Conservation (phyloP, 1,140 invertebrate genomes). For the Drosophila guanche region DNA sequence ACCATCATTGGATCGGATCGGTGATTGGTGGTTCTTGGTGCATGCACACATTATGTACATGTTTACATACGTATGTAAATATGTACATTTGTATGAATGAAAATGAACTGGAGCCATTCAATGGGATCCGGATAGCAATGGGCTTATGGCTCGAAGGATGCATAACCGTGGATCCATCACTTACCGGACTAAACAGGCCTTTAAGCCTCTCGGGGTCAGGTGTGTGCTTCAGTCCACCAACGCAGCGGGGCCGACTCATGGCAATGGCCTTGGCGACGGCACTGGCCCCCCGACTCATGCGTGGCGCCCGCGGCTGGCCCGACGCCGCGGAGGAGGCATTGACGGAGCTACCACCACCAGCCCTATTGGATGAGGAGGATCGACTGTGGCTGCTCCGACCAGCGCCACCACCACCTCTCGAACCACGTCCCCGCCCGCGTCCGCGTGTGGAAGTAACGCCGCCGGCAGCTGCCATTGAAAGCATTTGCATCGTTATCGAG, state of each 20-base stretch:
- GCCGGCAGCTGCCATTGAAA: constrained; percentile 12
- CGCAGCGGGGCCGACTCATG: constrained; percentile 70
- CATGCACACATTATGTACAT: constrained; percentile 8
- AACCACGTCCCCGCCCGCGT: constrained; percentile 71
- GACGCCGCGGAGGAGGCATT: constrained; percentile 1
- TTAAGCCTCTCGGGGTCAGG: constrained; percentile 78
- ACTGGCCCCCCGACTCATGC: constrained; percentile 75
- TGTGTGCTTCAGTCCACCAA: constrained; percentile 76
- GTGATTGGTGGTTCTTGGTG: neutral
- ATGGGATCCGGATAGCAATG: neutral
- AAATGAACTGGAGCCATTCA: too few relatives aligned
- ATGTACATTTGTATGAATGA: constrained; percentile 1
- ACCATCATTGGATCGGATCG: too few relatives aligned
- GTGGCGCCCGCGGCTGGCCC: constrained; percentile 56
- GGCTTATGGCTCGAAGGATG: neutral
- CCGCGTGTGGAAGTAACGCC: constrained; percentile 52
- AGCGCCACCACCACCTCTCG: constrained; percentile 51
- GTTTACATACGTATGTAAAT: neutral
- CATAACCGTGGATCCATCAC: constrained; percentile 16
- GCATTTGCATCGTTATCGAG: constrained; percentile 9
- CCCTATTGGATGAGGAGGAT: constrained; percentile 30
- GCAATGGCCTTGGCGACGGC: constrained; percentile 78
- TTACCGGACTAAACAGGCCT: constrained; percentile 80
- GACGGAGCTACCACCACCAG: constrained; percentile 5
- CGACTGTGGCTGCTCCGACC: constrained; percentile 33